These are phyloP conservation scores for Lapara coniferarum DNA, from an alignment of 2,888 invertebrate genomes.

Conservation along the genomic window DNA sequence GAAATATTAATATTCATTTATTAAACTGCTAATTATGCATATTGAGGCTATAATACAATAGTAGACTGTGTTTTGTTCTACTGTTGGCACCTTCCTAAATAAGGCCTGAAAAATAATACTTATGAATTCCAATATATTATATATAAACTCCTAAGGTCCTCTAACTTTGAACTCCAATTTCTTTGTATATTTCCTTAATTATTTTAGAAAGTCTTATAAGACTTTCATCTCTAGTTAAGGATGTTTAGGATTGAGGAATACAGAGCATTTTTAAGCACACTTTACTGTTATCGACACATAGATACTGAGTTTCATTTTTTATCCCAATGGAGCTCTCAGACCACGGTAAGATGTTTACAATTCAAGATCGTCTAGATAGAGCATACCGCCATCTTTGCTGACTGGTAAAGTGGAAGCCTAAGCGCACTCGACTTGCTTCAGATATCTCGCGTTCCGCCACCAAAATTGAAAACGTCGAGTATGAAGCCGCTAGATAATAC, in stretches of 20 bases:
- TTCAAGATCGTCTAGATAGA: conserved; percentile 57
- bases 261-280: neutral
- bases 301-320: neutral
- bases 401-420: conserved; percentile 39
- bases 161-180: no score
- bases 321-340: conserved; percentile 27
- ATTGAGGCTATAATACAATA: no score
- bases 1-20: no score
- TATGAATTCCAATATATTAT: no score
- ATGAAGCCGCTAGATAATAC: conserved; percentile 1
- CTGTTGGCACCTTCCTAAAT: no score
- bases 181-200: neutral
- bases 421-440: conserved; percentile 37
- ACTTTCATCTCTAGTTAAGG: neutral
- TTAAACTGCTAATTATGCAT: no score
- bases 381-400: conserved; percentile 46
- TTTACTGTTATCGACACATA: conserved; percentile 1
- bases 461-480: conserved; percentile 11
- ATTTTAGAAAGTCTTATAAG: no score
- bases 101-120: no score
- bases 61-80: no score
- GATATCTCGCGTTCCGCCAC: conserved; percentile 29
- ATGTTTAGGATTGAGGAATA: neutral
- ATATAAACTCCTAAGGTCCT: no score
- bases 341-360: conserved; percentile 43